Evolutionary conservation across 2,113 vertebrate species (phyloP), one percentile per base, ranked within the genome.

Genomic region (Gasterosteus aculeatus): DNA sequence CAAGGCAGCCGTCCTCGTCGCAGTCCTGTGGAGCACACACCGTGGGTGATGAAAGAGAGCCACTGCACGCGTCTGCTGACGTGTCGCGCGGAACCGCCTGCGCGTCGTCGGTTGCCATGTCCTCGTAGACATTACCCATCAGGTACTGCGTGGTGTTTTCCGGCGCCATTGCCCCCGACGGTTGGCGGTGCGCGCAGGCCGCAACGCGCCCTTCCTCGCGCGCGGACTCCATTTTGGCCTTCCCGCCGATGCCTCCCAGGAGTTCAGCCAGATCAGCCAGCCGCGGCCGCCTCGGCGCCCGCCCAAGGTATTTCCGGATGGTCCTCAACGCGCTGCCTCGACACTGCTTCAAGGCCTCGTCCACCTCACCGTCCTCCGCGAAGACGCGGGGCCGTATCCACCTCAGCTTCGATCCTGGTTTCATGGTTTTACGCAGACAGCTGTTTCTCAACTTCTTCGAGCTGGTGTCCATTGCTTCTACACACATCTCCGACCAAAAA

Each of bases 101-200:
- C 3, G 0, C 3, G 5, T 22, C 0, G 44, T 10, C n/a, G 0
- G 35, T 1, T 8, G 38, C 18, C 74, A 89, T 5, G 31, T 94
- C 93, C 2, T 82, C 82, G 7, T 94, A 94, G 26, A 80, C 90
- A 0, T 88, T 70, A 29, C 72, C 62, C 92, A 95, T 95, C 3
- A 95, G 51, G 77, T 94, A 95, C 73, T 95, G 94, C 2, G 94
- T 94, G 0, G 94, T 94, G 89, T 94, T 93, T 6, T 18, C 31
- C 10, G 92, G 91, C 68, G 92, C 92, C 92, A 89, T 93, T 33
- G 87, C 82, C 0, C 89, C 86, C 0, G 57, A 9, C 3, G 72
- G 77, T 1, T 10, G 80, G 5, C 14, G 16, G 0, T 1, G 26
- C 14, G 2, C 1, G 15, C n/a, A 44, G 54, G 71, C 73, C 67